Percentiles rank a stretch among this genome's conserved stretches.
Conservation (phyloP, 2,113 vertebrate species). For the Sinocyclocheilus grahami region DNA sequence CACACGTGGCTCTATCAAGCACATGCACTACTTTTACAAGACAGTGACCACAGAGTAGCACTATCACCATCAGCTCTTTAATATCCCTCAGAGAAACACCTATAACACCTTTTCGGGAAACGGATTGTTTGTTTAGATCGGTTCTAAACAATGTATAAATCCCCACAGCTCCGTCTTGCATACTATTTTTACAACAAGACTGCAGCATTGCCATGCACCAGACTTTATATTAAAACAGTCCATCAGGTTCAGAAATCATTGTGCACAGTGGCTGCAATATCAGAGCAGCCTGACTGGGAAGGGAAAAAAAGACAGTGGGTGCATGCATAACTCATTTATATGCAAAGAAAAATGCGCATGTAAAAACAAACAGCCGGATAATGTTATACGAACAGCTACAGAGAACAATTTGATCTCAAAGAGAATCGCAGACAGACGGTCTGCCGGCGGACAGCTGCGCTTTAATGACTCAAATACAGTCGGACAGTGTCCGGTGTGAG, state of each 20-base stretch:
- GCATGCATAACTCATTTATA: slow-evolving; percentile 37
- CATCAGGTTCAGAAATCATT: neutral
- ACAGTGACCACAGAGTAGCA: neutral
- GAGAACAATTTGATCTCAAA: neutral
- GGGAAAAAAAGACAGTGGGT: slow-evolving; percentile 21
- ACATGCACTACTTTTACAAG: slow-evolving; percentile 42
- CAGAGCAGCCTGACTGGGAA: neutral
- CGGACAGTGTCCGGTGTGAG: slow-evolving; percentile 26
- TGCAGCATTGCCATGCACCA: neutral
- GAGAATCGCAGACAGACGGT: slow-evolving; percentile 22
- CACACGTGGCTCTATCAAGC: slow-evolving; percentile 71
- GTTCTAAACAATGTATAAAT: neutral
- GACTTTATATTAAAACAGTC: slow-evolving; percentile 24
- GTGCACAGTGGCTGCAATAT: slow-evolving; percentile 7
- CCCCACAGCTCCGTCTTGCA: neutral
- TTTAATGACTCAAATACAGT: slow-evolving; percentile 21
- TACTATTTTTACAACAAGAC: neutral
- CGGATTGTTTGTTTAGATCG: slow-evolving; percentile 5
- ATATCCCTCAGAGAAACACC: neutral
- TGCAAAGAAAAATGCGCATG: slow-evolving; percentile 45
- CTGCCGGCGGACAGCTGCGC: slow-evolving; percentile 8
- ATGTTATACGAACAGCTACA: neutral
- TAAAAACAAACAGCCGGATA: neutral
- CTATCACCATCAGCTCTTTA: neutral
- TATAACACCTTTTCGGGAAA: neutral